Evolutionary conservation across 2,113 vertebrate species (phyloP), one percentile per base, ranked within the genome.

Genomic region (Campylomormyrus tamandua): DNA sequence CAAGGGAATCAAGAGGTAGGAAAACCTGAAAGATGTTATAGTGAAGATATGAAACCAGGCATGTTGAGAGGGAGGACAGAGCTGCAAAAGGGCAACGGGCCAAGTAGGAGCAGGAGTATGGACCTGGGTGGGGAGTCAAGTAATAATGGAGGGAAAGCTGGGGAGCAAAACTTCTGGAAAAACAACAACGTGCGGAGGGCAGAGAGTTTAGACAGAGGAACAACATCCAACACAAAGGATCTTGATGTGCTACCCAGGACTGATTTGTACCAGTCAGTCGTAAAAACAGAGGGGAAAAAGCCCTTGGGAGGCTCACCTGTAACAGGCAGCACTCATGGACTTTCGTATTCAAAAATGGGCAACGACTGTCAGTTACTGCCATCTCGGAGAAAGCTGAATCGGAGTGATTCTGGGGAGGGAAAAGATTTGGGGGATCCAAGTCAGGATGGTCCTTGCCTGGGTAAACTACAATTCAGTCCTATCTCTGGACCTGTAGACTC

Each of bases 101-200:
- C 90, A 6, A 93, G 27, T 85, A 93, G 93, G 92, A 96, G 94
- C 90, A 93, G 90, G 89, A 96, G 95, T 92, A 92, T 95, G 52
- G 94, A 95, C 90, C 92, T 92, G 92, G 93, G 91, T 90, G 90
- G 46, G 48, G 53, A 70, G 92, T 83, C 62, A 90, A 89, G 49
- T 83, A 42, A 46, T 39, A 80, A 35, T 53, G 46, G 48, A 10
- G 52, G n/a, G 27, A 83, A 7, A 48, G 70, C 53, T 19, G 86
- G 74, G 53, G 24, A 6, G 5, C 62, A n/a, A 83, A 92, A n/a
- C 1, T 19, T 62, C 9, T 66, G 87, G 62, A 87, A 39, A 35
- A 92, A 89, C 48, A 45, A 17, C 87, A 31, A 9, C 52, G 42
- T 31, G 2, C 88, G 66, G 89, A 46, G 31, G 31, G 5, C 90